Conservation (phyloP, 2,113 vertebrate genomes). For the Antechinus stuartii region DNA sequence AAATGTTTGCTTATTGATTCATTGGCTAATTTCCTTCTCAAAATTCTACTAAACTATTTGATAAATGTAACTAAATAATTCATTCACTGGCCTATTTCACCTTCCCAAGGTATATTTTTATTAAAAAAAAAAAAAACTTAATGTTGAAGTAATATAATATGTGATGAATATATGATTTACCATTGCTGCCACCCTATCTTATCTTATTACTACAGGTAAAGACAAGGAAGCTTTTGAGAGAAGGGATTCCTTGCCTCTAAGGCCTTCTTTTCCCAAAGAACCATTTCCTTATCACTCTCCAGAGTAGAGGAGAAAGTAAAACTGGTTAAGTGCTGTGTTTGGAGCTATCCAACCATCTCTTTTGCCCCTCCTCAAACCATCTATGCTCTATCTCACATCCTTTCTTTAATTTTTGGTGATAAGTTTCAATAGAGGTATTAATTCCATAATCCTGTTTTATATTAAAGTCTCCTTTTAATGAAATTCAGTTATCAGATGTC, state of each 20-base stretch:
- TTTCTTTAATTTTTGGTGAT: conserved; percentile 47
- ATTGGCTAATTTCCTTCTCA: no score
- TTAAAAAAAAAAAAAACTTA: no score
- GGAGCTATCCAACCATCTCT: background rate
- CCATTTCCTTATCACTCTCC: background rate
- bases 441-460: conserved; percentile 41
- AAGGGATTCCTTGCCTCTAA: background rate
- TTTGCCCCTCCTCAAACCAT: background rate
- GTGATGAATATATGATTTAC: no score
- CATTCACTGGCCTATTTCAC: no score
- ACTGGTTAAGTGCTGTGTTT: background rate
- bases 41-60: no score
- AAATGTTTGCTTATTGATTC: no score
- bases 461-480: conserved; percentile 54
- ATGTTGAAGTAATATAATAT: no score
- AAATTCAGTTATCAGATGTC: conserved; percentile 53
- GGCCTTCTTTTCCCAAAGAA: conserved; percentile 23
- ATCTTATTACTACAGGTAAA: background rate
- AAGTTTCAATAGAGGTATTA: conserved; percentile 17
- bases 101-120: no score
- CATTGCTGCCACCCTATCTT: background rate
- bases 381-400: background rate
- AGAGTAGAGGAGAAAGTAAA: conserved; percentile 1
- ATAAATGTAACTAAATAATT: no score
- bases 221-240: background rate